phyloP scores from a whole-genome alignment of 2,888 invertebrate species.

The Lypha dubia region DNA sequence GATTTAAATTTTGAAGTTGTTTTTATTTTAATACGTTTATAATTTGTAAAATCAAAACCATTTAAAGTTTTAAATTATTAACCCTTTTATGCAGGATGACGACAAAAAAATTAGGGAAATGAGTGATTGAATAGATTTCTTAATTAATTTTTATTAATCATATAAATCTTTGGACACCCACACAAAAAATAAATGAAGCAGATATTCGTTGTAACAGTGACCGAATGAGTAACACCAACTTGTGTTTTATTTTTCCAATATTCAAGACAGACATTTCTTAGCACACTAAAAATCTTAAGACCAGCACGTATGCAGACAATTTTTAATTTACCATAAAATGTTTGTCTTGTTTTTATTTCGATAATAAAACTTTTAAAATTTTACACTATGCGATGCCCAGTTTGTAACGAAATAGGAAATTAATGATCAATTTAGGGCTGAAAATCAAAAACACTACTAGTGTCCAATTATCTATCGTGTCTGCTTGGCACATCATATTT shows the following conservation, averaged over 20 bases:
- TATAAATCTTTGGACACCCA: slow-evolving; percentile 33
- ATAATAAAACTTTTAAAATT: neutral
- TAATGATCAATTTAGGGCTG: slow-evolving; percentile 8
- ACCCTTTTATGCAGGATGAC: too few relatives aligned
- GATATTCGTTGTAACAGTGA: neutral
- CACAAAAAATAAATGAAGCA: slow-evolving; percentile 2
- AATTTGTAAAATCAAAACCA: too few relatives aligned
- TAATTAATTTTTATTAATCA: slow-evolving; percentile 31
- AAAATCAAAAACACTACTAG: neutral
- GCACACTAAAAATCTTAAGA: neutral
- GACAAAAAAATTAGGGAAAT: neutral
- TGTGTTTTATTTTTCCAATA: neutral
- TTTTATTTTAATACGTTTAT: too few relatives aligned
- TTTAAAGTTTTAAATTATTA: too few relatives aligned
- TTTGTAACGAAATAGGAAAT: slow-evolving; percentile 25
- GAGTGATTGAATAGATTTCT: neutral
- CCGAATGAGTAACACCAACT: neutral
- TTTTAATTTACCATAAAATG: neutral
- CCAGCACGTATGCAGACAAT: neutral
- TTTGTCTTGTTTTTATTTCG: neutral
- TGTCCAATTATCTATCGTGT: too few relatives aligned
- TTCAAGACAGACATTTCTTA: neutral
- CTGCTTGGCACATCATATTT: too few relatives aligned
- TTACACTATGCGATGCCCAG: neutral
- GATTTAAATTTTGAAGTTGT: too few relatives aligned